Evolutionary conservation across 2,888 invertebrate genomes (phyloP).

Genomic region (Caenorhabditis auriculariae): DNA sequence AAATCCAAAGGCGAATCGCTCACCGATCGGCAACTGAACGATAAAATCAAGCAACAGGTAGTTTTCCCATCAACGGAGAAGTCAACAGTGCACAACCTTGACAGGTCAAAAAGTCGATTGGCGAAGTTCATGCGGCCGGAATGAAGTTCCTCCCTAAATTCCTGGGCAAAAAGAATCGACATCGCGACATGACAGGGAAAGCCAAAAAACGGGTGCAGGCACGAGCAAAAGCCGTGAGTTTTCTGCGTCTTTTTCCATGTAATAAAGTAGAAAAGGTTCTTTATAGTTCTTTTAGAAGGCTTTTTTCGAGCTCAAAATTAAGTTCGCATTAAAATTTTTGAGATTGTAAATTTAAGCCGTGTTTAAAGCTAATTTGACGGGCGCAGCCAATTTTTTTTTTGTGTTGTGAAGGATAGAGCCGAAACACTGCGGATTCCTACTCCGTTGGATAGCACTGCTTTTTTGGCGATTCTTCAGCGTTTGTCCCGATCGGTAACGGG

Average conservation of each 20-base stretch:
- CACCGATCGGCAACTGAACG: slow-evolving; percentile 28
- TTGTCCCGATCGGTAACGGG: too few relatives aligned
- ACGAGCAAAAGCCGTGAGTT: background rate
- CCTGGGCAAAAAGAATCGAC: slow-evolving; percentile 55
- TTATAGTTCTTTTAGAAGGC: slow-evolving; percentile 70
- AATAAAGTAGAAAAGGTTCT: background rate
- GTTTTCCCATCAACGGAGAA: background rate
- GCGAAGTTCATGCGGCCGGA: slow-evolving; percentile 49
- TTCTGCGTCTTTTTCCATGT: background rate
- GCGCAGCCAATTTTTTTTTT: too few relatives aligned
- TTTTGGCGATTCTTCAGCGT: too few relatives aligned
- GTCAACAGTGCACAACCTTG: background rate
- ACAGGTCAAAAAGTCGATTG: slow-evolving; percentile 48
- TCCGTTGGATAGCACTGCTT: too few relatives aligned
- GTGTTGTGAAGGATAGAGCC: too few relatives aligned
- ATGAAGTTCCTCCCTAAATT: slow-evolving; percentile 58
- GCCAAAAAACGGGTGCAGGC: slow-evolving; percentile 35
- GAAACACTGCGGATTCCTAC: too few relatives aligned
- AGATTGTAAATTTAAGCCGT: too few relatives aligned
- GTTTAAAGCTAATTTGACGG: too few relatives aligned
- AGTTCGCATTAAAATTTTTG: too few relatives aligned
- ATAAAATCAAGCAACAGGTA: slow-evolving; percentile 36
- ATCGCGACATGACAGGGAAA: slow-evolving; percentile 37
- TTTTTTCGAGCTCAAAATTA: slow-evolving; percentile 74
- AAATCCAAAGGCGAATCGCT: slow-evolving; percentile 30